A percentile compares a stretch with the other conserved stretches of the same genome.
Conservation (phyloP, 2,797 vertebrate genomes). For the Rallus crepitans region DNA sequence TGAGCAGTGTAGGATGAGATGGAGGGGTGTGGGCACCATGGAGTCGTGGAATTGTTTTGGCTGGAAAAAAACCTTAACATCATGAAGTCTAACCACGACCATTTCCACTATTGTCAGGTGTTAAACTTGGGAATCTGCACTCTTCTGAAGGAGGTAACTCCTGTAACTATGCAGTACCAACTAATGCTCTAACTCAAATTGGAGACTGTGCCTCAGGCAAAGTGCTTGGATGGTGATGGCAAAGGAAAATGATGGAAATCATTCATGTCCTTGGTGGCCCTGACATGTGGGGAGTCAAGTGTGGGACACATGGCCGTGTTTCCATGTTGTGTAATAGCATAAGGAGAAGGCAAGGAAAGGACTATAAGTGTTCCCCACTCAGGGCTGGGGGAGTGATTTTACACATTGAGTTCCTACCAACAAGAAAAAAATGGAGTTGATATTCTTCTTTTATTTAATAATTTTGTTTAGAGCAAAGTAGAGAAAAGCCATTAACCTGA, state of each 20-base stretch:
- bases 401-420: not conserved
- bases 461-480: not conserved
- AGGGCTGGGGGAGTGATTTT: not conserved
- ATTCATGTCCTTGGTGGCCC: not conserved
- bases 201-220: accelerated
- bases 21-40: not conserved
- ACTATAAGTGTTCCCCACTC: too few relatives aligned
- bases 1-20: not conserved
- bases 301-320: accelerated
- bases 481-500: not conserved
- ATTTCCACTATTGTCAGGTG: accelerated
- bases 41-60: too few relatives aligned
- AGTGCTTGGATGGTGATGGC: not conserved
- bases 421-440: not conserved
- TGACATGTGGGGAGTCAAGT: accelerated
- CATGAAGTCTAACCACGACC: too few relatives aligned
- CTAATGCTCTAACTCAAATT: not conserved
- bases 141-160: not conserved
- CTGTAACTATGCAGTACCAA: not conserved
- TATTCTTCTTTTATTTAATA: not conserved
- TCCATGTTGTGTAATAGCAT: accelerated
- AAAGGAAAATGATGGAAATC: not conserved
- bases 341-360: not conserved
- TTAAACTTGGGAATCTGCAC: not conserved
- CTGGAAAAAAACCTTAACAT: too few relatives aligned